Evolutionary conservation across 2,113 vertebrate genomes (phyloP).

Genomic region (Lepus americanus): DNA sequence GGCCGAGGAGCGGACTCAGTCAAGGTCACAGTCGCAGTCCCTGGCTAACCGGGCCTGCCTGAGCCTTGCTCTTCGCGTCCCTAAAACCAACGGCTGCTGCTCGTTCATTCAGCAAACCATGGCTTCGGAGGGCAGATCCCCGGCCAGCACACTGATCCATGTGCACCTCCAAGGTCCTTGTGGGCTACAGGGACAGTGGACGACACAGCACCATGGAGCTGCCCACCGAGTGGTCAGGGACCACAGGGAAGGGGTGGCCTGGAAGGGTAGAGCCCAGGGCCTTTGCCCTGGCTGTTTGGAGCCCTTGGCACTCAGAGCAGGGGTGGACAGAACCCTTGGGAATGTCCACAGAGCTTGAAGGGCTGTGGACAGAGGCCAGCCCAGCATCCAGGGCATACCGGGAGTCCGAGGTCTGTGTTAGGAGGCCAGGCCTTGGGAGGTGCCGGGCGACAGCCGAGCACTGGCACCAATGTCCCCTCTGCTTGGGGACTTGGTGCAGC

Average conservation of each 20-base stretch:
- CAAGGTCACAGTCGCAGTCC: neutral
- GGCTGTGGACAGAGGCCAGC: neutral
- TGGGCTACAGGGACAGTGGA: neutral
- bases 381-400: neutral
- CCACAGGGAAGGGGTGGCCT: neutral
- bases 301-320: neutral
- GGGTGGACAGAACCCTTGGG: slow-evolving; percentile 15
- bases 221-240: neutral
- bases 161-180: neutral
- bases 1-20: neutral
- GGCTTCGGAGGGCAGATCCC: neutral
- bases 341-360: slow-evolving; percentile 66
- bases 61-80: neutral
- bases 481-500: neutral
- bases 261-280: neutral
- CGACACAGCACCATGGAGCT: neutral
- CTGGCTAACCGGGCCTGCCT: neutral
- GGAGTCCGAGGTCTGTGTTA: neutral
- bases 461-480: neutral
- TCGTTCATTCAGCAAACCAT: neutral
- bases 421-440: neutral
- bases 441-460: neutral
- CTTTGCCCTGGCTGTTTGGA: neutral
- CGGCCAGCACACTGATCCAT: neutral
- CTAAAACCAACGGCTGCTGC: neutral